phyloP scores from a whole-genome alignment of 2,797 vertebrate genomes.

The Sebastes taczanowskii region DNA sequence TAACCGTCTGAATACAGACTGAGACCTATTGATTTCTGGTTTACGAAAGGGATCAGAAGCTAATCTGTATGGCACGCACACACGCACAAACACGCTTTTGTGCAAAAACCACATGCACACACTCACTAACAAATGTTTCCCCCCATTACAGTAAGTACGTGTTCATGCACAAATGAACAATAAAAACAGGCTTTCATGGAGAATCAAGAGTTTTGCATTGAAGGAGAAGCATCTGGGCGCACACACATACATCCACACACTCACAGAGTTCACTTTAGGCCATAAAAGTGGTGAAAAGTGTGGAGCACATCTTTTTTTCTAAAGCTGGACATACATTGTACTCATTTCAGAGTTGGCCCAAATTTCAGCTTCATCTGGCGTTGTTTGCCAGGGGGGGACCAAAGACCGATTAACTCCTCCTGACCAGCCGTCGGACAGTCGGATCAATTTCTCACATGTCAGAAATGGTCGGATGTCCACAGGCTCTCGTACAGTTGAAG shows the following conservation, averaged over 20 bases:
- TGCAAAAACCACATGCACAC: neutral
- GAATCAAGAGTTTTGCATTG: neutral
- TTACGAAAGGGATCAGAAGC: conserved; percentile 62
- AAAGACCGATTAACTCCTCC: too few species aligned
- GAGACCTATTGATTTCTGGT: conserved; percentile 71
- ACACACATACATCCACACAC: neutral
- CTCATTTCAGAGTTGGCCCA: too few species aligned
- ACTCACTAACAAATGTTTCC: neutral
- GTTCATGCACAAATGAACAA: neutral
- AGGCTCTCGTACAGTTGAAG: too few species aligned
- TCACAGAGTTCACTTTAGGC: neutral
- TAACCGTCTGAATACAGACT: conserved; percentile 60
- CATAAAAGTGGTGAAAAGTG: neutral
- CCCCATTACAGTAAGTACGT: conserved; percentile 6
- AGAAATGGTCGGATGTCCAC: too few species aligned
- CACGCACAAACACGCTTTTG: neutral
- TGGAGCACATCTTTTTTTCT: neutral
- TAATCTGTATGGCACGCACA: conserved; percentile 52
- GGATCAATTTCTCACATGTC: too few species aligned
- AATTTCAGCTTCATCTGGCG: too few species aligned
- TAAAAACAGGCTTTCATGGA: conserved; percentile 9
- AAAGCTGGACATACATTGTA: too few species aligned
- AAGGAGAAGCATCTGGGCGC: neutral
- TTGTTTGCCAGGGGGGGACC: too few species aligned
- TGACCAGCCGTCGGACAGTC: too few species aligned